Conservation (phyloP, 2,797 vertebrate genomes). For the Phylloscopus collybita region DNA sequence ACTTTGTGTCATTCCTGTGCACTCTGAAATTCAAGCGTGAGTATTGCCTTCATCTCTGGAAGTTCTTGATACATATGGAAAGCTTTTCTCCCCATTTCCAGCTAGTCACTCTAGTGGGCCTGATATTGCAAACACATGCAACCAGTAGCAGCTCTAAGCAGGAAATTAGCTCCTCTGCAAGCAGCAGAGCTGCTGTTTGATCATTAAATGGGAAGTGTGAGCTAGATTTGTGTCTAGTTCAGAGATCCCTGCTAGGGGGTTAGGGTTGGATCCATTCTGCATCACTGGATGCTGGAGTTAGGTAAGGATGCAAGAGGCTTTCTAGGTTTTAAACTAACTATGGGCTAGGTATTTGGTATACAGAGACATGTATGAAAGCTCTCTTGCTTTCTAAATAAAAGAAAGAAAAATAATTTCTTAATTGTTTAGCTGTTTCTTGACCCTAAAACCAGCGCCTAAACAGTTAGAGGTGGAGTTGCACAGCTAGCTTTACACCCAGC, state of each 20-base stretch:
- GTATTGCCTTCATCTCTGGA: background rate
- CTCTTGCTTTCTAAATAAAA: background rate
- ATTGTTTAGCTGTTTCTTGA: background rate
- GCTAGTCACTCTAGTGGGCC: background rate
- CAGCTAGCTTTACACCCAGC: background rate
- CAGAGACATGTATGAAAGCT: background rate
- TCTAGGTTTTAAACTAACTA: background rate
- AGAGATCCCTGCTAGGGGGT: background rate
- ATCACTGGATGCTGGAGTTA: background rate
- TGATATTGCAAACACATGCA: background rate
- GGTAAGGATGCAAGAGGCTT: background rate
- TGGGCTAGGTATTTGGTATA: fast-evolving
- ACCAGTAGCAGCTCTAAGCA: background rate
- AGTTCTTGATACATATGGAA: background rate
- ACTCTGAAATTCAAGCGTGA: background rate
- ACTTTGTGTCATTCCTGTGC: background rate
- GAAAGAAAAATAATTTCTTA: background rate
- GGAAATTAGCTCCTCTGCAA: background rate
- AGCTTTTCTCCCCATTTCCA: background rate
- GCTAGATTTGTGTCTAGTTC: background rate
- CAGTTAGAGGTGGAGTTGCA: background rate
- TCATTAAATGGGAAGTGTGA: background rate
- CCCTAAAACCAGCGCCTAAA: background rate
- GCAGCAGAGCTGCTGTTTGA: background rate
- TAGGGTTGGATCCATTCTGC: background rate